Conservation (phyloP, 2,888 invertebrate species). For the Papilio elwesi region DNA sequence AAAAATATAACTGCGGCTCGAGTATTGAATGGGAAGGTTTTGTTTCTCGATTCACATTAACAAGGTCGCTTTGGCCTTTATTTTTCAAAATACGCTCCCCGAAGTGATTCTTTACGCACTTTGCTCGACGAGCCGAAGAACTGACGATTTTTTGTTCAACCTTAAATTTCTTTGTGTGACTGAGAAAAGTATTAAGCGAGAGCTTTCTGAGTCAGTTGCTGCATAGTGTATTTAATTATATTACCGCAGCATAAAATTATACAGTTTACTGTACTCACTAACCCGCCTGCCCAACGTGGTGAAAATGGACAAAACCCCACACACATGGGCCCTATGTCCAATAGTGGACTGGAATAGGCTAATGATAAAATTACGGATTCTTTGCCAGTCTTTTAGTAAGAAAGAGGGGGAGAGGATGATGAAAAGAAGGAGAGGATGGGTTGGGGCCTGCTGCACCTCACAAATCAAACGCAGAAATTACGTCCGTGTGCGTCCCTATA, state of each 20-base stretch:
- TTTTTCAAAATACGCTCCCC: constrained; percentile 45
- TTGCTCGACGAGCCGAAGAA: background rate
- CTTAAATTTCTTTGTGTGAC: constrained; percentile 4
- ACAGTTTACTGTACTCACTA: too few relatives aligned
- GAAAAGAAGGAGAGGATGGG: too few relatives aligned
- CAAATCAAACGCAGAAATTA: too few relatives aligned
- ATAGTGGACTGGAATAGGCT: too few relatives aligned
- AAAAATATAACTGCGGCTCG: constrained; percentile 57
- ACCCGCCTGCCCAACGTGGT: too few relatives aligned
- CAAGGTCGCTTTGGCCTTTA: constrained; percentile 55
- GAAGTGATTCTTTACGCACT: constrained; percentile 21
- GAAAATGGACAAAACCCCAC: too few relatives aligned
- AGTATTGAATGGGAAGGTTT: constrained; percentile 59
- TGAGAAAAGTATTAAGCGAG: background rate
- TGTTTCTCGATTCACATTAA: constrained; percentile 62
- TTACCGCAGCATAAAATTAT: background rate
- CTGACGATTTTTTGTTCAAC: constrained; percentile 1
- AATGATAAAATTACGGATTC: too few relatives aligned
- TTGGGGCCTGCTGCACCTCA: too few relatives aligned
- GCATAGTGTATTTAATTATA: background rate
- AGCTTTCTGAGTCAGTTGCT: background rate
- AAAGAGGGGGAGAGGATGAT: too few relatives aligned
- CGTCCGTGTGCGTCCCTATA: too few relatives aligned
- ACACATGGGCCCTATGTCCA: too few relatives aligned
- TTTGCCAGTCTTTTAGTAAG: too few relatives aligned